These are phyloP conservation scores for Typhlomys cinereus DNA, from an alignment of 2,113 vertebrate genomes.

Conservation along the genomic window DNA sequence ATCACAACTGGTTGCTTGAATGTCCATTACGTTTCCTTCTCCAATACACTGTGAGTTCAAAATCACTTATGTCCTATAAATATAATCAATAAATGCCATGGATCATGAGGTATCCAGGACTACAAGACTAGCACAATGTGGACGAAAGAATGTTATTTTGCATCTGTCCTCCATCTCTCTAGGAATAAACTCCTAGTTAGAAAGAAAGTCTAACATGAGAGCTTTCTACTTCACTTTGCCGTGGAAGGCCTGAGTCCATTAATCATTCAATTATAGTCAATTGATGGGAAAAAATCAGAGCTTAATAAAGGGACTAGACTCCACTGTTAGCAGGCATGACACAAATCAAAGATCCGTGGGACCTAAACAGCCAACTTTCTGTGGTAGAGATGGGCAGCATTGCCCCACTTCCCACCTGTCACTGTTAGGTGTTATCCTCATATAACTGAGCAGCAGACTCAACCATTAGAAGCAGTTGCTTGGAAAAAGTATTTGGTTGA, in stretches of 20 bases:
- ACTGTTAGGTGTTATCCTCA: too few relatives aligned
- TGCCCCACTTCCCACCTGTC: background rate
- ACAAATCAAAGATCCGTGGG: background rate
- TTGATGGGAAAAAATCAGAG: background rate
- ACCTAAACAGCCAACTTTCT: background rate
- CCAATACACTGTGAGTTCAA: conserved; percentile 18
- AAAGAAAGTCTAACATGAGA: background rate
- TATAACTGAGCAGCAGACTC: background rate
- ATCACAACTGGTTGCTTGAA: background rate
- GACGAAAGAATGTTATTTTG: conserved; percentile 34
- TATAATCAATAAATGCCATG: conserved; percentile 32
- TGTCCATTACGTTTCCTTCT: conserved; percentile 40
- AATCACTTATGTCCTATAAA: conserved; percentile 42
- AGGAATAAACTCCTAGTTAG: conserved; percentile 12
- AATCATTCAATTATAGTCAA: background rate
- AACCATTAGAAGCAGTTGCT: background rate
- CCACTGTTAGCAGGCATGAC: background rate
- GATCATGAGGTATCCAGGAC: background rate
- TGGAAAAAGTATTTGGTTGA: conserved; percentile 28
- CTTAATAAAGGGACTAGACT: background rate
- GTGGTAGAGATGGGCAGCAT: background rate
- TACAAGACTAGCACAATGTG: background rate
- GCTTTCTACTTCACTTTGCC: conserved; percentile 21
- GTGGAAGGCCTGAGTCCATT: background rate
- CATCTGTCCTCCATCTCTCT: background rate